Base-by-base conservation (phyloP, 1,140 invertebrate species). In the Ctenoplectra terminalis region DNA sequence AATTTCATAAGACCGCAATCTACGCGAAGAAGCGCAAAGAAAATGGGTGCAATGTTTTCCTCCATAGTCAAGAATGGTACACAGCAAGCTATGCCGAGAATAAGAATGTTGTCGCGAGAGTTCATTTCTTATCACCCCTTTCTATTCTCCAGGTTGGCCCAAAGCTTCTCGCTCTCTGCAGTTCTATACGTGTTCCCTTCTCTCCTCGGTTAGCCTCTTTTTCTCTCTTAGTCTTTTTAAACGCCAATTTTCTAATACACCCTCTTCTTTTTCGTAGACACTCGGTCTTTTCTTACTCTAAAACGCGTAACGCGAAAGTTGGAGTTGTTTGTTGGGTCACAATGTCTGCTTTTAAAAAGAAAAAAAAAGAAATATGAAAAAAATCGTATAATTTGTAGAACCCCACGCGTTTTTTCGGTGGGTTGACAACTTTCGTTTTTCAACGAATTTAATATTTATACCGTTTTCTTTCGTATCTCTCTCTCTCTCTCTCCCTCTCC, bases 391-490 rank as follows among this genome's bases (percentile, higher is more conserved):
- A 66, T 54, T 70, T 37, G 67, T 8, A 48, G 31, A 37, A 52
- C 37, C 31, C 20, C 26, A 37, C 61, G 31, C 17, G 56, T 37
- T n/a, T 26, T 34, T 63, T 75, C 43, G 40, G 64, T 7, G n/a
- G 5, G 29, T 29, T 31, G 37, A 73, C 26, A 48, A 31, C 34
- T 9, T 43, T 56, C 66, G 60, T 73, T 82, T 23, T 54, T 73
- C 72, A 40, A 52, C 73, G 79, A 73, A 74, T 82, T 85, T 86
- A 86, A 78, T 86, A 86, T 86, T 82, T 75, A 79, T 72, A 69
- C 67, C 66, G 70, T 83, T 73, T 84, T 84, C 81, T 40, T 83
- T 84, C 64, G 70, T 72, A 84, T 7, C 50, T 7, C 50, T 9
- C 50, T n/a, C 3, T 8, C 50, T 5, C 23, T 7, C 6, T 7